Conservation (phyloP, 2,797 vertebrate genomes). For the Leptatherina wallacei region DNA sequence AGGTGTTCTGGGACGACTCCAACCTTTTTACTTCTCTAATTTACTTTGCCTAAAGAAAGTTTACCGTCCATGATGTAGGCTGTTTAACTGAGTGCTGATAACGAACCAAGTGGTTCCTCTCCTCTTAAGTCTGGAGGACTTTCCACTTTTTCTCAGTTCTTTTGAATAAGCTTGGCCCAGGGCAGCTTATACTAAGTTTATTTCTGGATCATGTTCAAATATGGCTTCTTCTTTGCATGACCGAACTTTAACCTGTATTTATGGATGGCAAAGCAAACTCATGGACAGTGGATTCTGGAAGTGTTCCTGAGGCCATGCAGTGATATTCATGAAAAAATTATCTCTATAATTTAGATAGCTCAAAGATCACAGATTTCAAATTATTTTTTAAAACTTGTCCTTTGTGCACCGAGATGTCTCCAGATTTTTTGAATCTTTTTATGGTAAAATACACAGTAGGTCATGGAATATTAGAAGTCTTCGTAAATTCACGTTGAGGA, state of each 20-base stretch:
- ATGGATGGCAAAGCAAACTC: background rate
- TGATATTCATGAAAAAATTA: background rate
- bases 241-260: background rate
- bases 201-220: background rate
- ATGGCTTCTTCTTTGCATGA: background rate
- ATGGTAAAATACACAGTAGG: too few relatives aligned
- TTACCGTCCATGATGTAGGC: background rate
- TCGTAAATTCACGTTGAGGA: background rate
- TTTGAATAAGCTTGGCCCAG: background rate
- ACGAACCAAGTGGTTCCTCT: background rate
- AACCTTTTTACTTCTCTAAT: conserved; percentile 27
- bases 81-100: too few relatives aligned
- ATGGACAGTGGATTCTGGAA: too few relatives aligned
- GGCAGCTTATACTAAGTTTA: background rate
- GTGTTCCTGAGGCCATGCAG: background rate
- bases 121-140: too few relatives aligned
- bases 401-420: too few relatives aligned
- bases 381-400: too few relatives aligned
- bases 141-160: background rate
- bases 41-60: conserved; percentile 23
- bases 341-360: background rate
- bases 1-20: conserved; percentile 18
- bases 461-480: background rate
- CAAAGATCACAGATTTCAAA: background rate
- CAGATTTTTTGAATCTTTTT: too few relatives aligned